Percentiles rank a stretch among this genome's conserved stretches.
Conservation (phyloP, 1,140 invertebrate genomes). For the Nylanderia fulva region DNA sequence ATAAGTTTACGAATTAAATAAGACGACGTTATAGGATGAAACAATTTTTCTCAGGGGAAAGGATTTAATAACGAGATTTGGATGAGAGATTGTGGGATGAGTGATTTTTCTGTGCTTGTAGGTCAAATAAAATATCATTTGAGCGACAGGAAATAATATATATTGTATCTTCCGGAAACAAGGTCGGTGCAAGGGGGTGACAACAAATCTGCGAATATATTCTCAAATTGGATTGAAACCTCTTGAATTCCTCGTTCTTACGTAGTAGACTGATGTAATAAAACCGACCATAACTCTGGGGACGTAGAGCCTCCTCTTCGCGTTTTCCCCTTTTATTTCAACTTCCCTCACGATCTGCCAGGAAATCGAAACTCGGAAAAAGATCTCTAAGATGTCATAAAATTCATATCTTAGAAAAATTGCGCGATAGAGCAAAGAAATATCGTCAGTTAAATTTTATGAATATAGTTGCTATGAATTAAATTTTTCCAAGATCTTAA, state of each 20-base stretch:
- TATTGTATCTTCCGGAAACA: conserved; percentile 45
- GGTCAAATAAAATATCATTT: conserved; percentile 9
- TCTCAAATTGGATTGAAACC: conserved; percentile 48
- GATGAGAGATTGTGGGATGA: neutral
- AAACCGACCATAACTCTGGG: conserved; percentile 48
- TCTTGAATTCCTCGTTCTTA: conserved; percentile 39
- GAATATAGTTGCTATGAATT: conserved; percentile 8
- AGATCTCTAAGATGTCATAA: conserved; percentile 39
- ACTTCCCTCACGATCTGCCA: conserved; percentile 37
- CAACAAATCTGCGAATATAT: conserved; percentile 54
- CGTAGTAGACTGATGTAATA: conserved; percentile 33
- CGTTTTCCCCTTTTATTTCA: conserved; percentile 45
- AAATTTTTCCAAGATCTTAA: neutral
- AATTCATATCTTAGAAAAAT: conserved; percentile 41
- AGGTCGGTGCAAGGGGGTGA: too few species aligned
- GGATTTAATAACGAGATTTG: conserved; percentile 11
- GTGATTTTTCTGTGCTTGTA: neutral
- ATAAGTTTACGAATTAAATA: conserved; percentile 19
- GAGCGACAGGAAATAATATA: conserved; percentile 51
- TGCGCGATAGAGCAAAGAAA: conserved; percentile 2
- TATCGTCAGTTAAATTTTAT: neutral
- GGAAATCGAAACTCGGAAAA: conserved; percentile 45
- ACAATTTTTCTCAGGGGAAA: neutral
- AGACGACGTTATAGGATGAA: neutral
- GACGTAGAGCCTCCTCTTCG: conserved; percentile 13